A percentile compares a stretch with the other conserved stretches of the same genome.
These are phyloP conservation scores for Panonychus citri DNA, from an alignment of 1,140 invertebrate species.

Conservation along the genomic window DNA sequence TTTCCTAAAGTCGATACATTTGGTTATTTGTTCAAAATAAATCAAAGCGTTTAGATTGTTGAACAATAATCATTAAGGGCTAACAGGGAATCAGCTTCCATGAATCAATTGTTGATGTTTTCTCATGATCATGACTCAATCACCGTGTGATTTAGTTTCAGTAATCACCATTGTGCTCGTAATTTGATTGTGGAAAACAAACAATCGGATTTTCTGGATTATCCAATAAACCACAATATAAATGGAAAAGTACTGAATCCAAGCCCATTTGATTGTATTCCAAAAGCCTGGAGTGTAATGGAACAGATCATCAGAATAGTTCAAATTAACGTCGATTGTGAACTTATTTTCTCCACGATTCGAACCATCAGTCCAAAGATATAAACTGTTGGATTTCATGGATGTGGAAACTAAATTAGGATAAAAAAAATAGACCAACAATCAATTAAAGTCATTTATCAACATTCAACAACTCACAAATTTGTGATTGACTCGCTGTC, in stretches of 20 bases:
- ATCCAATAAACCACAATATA: background rate
- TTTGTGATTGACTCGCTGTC: background rate
- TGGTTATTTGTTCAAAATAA: too few species aligned
- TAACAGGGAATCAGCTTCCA: too few species aligned
- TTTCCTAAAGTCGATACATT: too few species aligned
- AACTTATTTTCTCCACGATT: background rate
- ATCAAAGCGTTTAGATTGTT: too few species aligned
- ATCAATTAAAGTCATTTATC: background rate
- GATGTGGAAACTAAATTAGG: background rate
- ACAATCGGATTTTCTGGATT: background rate
- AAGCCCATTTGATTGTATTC: slow-evolving; percentile 3
- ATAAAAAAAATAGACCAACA: background rate
- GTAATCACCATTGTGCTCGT: background rate
- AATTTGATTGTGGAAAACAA: background rate
- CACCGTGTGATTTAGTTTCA: background rate
- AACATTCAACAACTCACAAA: background rate
- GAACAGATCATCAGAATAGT: background rate
- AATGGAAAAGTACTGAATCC: slow-evolving; percentile 1
- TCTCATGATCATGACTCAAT: too few species aligned
- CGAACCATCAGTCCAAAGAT: background rate
- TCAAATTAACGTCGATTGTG: background rate
- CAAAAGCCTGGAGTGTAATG: slow-evolving; percentile 1
- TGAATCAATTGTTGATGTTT: too few species aligned
- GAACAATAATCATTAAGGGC: too few species aligned
- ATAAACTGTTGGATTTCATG: background rate